Conservation (phyloP, 2,797 vertebrate genomes). For the Myiotriccus ornatus region DNA sequence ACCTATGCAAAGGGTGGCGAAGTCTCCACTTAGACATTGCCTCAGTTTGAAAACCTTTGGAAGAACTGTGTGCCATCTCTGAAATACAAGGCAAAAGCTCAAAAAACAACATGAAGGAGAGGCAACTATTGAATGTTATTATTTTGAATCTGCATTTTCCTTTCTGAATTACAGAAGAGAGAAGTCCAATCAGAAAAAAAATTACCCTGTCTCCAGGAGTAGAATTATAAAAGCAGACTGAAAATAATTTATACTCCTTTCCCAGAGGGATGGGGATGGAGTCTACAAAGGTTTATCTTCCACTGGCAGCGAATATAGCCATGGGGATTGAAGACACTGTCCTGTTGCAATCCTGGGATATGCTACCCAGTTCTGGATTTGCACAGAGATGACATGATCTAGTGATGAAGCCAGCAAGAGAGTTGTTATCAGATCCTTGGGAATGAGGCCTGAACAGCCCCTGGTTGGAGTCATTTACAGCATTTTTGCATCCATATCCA, state of each 20-base stretch:
- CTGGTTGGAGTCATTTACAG: background rate
- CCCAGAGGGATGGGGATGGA: background rate
- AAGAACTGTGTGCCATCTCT: background rate
- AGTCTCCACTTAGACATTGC: background rate
- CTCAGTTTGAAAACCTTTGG: background rate
- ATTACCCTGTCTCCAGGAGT: background rate
- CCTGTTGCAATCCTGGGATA: background rate
- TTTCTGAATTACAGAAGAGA: background rate
- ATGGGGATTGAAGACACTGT: background rate
- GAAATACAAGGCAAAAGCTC: background rate
- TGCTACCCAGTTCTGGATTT: background rate
- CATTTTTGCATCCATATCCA: background rate
- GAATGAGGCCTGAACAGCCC: background rate
- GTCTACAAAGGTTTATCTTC: background rate
- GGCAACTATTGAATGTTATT: background rate
- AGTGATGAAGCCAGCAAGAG: background rate
- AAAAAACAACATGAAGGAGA: background rate
- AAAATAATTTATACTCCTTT: background rate
- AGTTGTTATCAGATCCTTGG: background rate
- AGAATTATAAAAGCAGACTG: background rate
- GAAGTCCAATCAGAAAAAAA: background rate
- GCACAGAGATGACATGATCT: background rate
- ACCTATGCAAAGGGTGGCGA: background rate
- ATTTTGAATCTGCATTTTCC: background rate
- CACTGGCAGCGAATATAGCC: accelerated